Percentiles rank a stretch among this genome's conserved stretches.
Evolutionary conservation across 2,888 invertebrate genomes (phyloP).

Genomic region (Rhamphomyia laevipes): DNA sequence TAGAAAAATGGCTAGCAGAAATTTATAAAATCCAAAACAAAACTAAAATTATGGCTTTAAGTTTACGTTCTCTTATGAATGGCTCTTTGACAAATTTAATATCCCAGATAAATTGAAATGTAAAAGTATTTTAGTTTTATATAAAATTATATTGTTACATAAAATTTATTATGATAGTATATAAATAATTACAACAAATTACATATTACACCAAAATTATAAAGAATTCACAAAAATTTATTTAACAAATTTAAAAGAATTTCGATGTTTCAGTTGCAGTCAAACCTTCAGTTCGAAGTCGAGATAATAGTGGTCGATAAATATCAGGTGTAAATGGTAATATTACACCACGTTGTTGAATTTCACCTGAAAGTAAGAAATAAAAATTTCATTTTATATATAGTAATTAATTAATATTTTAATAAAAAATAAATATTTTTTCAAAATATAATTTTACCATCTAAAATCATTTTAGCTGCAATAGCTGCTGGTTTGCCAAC

Average conservation of each 20-base stretch:
- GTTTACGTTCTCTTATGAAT: too few species aligned
- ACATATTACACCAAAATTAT: too few species aligned
- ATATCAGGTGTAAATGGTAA: slow-evolving; percentile 86
- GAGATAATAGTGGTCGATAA: slow-evolving; percentile 80
- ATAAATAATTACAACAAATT: too few species aligned
- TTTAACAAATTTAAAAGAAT: slow-evolving; percentile 18
- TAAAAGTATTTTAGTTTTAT: too few species aligned
- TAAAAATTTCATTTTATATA: too few species aligned
- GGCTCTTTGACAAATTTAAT: too few species aligned
- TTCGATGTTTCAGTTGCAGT: slow-evolving; percentile 53
- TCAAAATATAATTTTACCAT: slow-evolving; percentile 47
- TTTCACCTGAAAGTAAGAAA: slow-evolving; percentile 51
- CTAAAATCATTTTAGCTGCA: slow-evolving; percentile 93
- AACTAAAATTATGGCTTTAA: too few species aligned
- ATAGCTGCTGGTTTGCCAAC: slow-evolving; percentile 92
- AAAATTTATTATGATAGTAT: too few species aligned
- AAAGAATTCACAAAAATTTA: not conserved
- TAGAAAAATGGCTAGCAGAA: too few species aligned
- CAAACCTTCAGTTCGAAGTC: slow-evolving; percentile 78
- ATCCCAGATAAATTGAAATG: too few species aligned
- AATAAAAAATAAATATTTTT: not conserved
- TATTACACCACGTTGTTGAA: slow-evolving; percentile 88
- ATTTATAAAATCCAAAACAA: too few species aligned
- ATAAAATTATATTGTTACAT: too few species aligned
- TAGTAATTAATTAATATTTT: not conserved